Percentiles rank a stretch among this genome's conserved stretches.
These are phyloP conservation scores for Thamnophis elegans DNA, from an alignment of 2,797 vertebrate species.

Conservation along the genomic window DNA sequence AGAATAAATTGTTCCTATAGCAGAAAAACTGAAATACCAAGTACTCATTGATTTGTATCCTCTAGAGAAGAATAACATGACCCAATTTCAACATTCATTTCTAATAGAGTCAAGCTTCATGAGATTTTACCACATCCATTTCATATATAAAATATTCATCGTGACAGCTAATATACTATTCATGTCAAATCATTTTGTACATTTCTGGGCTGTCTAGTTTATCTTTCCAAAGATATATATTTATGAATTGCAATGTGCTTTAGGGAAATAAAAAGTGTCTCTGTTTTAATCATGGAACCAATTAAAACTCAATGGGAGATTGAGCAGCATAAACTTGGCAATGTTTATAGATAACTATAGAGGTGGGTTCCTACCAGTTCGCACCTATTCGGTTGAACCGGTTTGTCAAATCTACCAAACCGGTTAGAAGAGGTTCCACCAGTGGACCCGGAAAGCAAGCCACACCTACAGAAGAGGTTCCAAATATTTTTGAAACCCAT, in stretches of 20 bases:
- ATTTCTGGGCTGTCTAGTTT: background rate
- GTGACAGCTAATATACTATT: background rate
- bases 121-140: background rate
- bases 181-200: background rate
- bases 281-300: conserved; percentile 29
- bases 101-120: background rate
- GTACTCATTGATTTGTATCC: background rate
- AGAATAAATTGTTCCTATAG: background rate
- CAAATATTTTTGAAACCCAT: too few relatives aligned
- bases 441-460: too few relatives aligned
- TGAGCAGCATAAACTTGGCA: background rate
- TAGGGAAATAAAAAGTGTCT: conserved; percentile 26
- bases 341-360: background rate
- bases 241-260: background rate
- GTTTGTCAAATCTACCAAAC: too few relatives aligned
- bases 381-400: too few relatives aligned
- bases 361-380: too few relatives aligned
- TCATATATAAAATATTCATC: background rate
- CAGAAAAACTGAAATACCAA: background rate
- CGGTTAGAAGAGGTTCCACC: too few relatives aligned
- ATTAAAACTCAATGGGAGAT: conserved; percentile 30
- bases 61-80: background rate
- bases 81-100: background rate
- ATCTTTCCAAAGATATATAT: background rate
- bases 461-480: too few relatives aligned